Base-by-base conservation (phyloP, 2,888 invertebrate species). In the Temnothorax ravouxi region DNA sequence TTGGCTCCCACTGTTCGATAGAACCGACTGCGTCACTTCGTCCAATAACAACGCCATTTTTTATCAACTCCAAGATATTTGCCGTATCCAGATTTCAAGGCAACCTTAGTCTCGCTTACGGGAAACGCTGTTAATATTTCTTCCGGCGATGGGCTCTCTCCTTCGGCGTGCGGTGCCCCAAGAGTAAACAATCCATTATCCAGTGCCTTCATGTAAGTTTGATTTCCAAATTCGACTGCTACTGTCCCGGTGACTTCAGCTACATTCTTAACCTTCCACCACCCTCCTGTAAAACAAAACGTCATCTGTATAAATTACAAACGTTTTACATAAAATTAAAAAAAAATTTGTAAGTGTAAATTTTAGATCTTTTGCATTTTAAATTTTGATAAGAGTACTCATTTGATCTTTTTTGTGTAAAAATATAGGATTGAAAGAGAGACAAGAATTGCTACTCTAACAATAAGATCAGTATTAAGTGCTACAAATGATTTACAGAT, bases 1-100 rank as follows among this genome's bases (percentile, higher is more conserved):
- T 97, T 0, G 99, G 98, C 94, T 99, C 99, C 98, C 99, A 99
- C 92, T 99, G 99, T 94, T 99, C 99, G 96, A 98, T 97, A 13
- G 97, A 96, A 0, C 99, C 99, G 25, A 99, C 99, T 21, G 99
- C 99, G 89, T 94, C 94, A 15, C 99, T 98, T 80, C 98, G 96
- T 0, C 99, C 99, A 2, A 97, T 97, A 2, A 99, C 97, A 25
- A 96, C 95, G 0, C 98, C 98, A 93, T 97, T 97, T 91, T n/a
- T 97, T 97, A 86, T 98, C 97, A 21, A 99, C 97, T 84, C 98
- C 97, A 29, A 99, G 95, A 94, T 99, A 99, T 95, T 99, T 99
- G 41, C 98, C 99, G 95, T 99, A 99, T 0, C 99, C 99, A 3
- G 99, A 99, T 94, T 99, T 99, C 18, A 99, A 96, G 0, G 99